A percentile compares a stretch with the other conserved stretches of the same genome.
Conservation (phyloP, 2,113 vertebrate species). For the Barnardius zonarius region DNA sequence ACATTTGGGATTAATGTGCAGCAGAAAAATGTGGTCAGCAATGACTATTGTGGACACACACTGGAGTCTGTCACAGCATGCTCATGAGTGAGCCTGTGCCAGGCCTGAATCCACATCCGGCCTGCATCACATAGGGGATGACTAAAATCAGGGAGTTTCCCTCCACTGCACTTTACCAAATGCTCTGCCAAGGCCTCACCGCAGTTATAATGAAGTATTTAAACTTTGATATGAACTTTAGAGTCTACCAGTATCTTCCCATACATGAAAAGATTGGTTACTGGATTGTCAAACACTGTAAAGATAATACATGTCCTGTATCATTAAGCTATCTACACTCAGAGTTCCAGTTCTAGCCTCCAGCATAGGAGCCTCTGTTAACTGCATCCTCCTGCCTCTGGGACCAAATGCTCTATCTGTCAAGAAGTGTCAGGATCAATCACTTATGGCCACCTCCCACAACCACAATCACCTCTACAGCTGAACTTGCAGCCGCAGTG, state of each 20-base stretch:
- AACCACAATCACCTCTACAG: not conserved
- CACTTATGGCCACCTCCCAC: not conserved
- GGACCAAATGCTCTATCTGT: not conserved
- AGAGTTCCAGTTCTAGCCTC: not conserved
- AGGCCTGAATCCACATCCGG: accelerated
- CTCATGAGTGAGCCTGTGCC: not conserved
- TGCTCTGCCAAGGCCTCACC: not conserved
- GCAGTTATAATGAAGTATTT: not conserved
- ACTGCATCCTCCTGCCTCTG: not conserved
- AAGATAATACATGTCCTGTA: not conserved
- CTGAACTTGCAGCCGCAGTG: not conserved
- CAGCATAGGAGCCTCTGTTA: not conserved
- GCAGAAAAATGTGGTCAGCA: not conserved
- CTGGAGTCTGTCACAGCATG: not conserved
- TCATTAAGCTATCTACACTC: not conserved
- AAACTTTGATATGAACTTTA: not conserved
- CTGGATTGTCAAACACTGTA: not conserved
- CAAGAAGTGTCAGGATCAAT: not conserved
- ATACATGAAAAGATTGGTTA: not conserved
- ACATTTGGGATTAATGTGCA: not conserved
- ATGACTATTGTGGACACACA: not conserved
- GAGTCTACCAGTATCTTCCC: not conserved
- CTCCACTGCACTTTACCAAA: not conserved
- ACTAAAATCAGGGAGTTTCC: not conserved
- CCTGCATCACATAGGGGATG: not conserved